Percentiles rank a stretch among this genome's conserved stretches.
phyloP scores from a whole-genome alignment of 2,113 vertebrate species.

The Lates calcarifer region DNA sequence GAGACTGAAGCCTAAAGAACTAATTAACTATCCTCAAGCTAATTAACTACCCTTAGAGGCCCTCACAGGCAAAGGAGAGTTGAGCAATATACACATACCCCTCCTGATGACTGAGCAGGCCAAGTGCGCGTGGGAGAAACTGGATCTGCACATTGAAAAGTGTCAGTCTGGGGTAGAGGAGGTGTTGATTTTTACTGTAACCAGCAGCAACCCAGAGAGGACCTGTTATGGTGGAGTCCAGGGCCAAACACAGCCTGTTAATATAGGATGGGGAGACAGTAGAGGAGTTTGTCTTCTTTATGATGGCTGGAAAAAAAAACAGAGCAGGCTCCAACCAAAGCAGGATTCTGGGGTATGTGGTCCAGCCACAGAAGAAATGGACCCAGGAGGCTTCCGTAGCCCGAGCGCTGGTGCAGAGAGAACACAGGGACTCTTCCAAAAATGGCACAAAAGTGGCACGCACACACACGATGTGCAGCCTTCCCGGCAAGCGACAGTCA shows the following conservation, averaged over 20 bases:
- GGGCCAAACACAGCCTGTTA: conserved; percentile 73
- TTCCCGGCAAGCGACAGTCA: conserved; percentile 80
- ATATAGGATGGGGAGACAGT: conserved; percentile 69
- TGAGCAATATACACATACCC: conserved; percentile 14
- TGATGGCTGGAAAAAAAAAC: conserved; percentile 74
- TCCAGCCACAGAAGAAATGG: conserved; percentile 68
- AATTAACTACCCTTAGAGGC: neutral
- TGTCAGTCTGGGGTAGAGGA: conserved; percentile 60
- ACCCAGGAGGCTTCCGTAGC: conserved; percentile 75
- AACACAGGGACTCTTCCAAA: conserved; percentile 75
- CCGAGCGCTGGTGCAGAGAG: conserved; percentile 66
- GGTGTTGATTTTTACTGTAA: conserved; percentile 79
- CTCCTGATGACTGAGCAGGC: conserved; percentile 40
- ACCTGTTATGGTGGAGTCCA: conserved; percentile 45
- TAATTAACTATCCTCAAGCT: conserved; percentile 1
- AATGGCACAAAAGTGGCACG: conserved; percentile 62
- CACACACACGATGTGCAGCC: conserved; percentile 60
- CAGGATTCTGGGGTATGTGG: conserved; percentile 67
- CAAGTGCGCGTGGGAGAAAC: conserved; percentile 50
- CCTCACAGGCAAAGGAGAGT: conserved; percentile 8
- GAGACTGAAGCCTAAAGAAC: conserved; percentile 1
- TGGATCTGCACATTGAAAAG: conserved; percentile 70
- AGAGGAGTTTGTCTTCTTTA: conserved; percentile 74
- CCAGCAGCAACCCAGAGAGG: conserved; percentile 65
- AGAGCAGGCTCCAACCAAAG: conserved; percentile 79